These are phyloP conservation scores for Drosophila setosimentum DNA, from an alignment of 2,888 invertebrate species.

Conservation along the genomic window DNA sequence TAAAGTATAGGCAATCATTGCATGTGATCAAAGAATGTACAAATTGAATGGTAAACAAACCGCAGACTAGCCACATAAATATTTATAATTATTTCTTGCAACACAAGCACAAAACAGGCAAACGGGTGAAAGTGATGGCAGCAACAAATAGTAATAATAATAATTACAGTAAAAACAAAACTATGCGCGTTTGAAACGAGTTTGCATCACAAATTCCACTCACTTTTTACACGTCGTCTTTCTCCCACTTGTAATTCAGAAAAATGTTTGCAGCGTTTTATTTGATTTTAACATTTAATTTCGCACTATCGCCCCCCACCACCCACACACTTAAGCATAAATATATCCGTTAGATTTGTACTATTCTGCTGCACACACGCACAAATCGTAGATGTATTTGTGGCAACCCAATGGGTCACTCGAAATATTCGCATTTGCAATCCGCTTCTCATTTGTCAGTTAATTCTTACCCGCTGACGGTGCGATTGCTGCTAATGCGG, in stretches of 20 bases:
- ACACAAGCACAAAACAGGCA: constrained; percentile 26
- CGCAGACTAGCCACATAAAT: constrained; percentile 5
- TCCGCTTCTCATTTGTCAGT: constrained; percentile 5
- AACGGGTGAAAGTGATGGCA: constrained; percentile 25
- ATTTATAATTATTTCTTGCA: constrained; percentile 3
- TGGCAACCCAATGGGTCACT: background rate
- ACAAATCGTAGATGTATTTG: background rate
- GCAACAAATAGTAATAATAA: constrained; percentile 8
- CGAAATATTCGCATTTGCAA: constrained; percentile 4
- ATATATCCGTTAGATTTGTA: constrained; percentile 21
- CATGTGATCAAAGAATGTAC: constrained; percentile 53
- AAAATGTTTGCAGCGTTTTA: background rate
- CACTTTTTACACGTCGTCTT: constrained; percentile 19
- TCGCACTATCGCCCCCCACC: background rate
- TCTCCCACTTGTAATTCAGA: background rate
- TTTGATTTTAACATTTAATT: background rate
- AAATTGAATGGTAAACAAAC: constrained; percentile 16
- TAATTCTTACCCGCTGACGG: constrained; percentile 41
- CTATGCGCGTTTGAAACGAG: constrained; percentile 35
- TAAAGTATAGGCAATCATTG: constrained; percentile 29
- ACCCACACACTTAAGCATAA: constrained; percentile 25
- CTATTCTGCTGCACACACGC: background rate
- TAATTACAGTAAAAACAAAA: constrained; percentile 3
- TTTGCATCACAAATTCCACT: constrained; percentile 38
- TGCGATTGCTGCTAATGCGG: constrained; percentile 18